A percentile compares a stretch with the other conserved stretches of the same genome.
These are phyloP conservation scores for Apis dorsata DNA, from an alignment of 1,140 invertebrate genomes.

Conservation along the genomic window DNA sequence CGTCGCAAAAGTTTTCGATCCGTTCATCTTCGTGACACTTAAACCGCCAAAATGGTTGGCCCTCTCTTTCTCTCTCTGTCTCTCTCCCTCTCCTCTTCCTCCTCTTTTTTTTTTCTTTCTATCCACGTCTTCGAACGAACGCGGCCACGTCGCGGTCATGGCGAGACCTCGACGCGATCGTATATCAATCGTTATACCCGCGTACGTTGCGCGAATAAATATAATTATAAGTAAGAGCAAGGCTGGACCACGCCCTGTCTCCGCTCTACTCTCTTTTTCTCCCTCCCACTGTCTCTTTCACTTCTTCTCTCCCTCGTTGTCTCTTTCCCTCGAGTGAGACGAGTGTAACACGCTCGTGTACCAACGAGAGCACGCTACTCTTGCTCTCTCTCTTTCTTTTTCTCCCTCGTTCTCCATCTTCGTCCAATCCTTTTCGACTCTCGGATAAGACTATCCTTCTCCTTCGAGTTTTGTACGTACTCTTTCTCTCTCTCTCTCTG, in stretches of 20 bases:
- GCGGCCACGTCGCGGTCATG: slow-evolving; percentile 58
- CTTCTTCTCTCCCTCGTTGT: slow-evolving; percentile 12
- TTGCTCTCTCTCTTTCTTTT: slow-evolving; percentile 12
- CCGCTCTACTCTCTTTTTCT: slow-evolving; percentile 72
- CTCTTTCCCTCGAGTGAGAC: slow-evolving; percentile 7
- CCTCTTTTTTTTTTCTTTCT: background rate
- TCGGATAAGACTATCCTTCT: background rate
- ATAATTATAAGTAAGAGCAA: slow-evolving; percentile 79
- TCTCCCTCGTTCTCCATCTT: background rate
- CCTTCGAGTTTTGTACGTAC: background rate
- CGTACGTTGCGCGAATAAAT: slow-evolving; percentile 74
- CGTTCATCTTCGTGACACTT: too few species aligned
- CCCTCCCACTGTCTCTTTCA: slow-evolving; percentile 49
- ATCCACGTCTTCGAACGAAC: slow-evolving; percentile 10
- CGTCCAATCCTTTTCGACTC: background rate
- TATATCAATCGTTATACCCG: slow-evolving; percentile 73
- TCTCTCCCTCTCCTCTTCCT: background rate
- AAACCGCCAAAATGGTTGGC: too few species aligned
- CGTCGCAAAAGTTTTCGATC: too few species aligned
- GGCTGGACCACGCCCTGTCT: slow-evolving; percentile 80
- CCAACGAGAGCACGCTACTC: slow-evolving; percentile 17
- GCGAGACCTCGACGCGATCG: slow-evolving; percentile 68
- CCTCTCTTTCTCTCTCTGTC: background rate
- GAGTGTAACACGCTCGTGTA: background rate
- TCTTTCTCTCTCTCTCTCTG: slow-evolving; percentile 19